Evolutionary conservation across 2,888 invertebrate genomes (phyloP).

Genomic region (Pachliopta kotzebuea): DNA sequence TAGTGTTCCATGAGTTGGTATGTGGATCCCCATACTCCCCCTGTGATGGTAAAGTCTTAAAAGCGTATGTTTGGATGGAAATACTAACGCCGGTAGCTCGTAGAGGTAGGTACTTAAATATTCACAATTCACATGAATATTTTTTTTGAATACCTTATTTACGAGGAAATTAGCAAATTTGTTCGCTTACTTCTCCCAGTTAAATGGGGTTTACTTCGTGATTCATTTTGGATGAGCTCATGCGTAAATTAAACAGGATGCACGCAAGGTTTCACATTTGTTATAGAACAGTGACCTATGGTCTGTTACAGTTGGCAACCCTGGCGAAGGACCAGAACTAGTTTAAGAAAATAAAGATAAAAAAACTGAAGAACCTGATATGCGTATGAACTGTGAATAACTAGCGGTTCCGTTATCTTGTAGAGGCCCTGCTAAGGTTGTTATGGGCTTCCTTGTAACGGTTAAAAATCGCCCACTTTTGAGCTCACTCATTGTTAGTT

Average conservation of each 20-base stretch:
- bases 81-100: too few species aligned
- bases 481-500: conserved; percentile 9
- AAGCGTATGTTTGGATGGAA: too few species aligned
- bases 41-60: too few species aligned
- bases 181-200: background rate
- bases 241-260: conserved; percentile 25
- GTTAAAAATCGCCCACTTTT: conserved; percentile 34
- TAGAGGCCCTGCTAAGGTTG: conserved; percentile 40
- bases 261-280: conserved; percentile 25
- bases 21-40: too few species aligned
- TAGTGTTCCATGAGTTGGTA: too few species aligned
- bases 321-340: conserved; percentile 8
- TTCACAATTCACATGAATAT: background rate
- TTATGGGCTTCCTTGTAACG: conserved; percentile 37
- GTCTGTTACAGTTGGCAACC: conserved; percentile 18
- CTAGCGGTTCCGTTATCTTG: conserved; percentile 36
- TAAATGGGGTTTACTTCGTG: conserved; percentile 8
- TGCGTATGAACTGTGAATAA: conserved; percentile 21
- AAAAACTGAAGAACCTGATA: conserved; percentile 21
- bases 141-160: too few species aligned
- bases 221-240: conserved; percentile 19
- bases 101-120: too few species aligned
- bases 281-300: conserved; percentile 16
- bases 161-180: background rate
- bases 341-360: conserved; percentile 11